Base-by-base conservation (phyloP, 2,797 vertebrate species). In the Rousettus madagascariensis region DNA sequence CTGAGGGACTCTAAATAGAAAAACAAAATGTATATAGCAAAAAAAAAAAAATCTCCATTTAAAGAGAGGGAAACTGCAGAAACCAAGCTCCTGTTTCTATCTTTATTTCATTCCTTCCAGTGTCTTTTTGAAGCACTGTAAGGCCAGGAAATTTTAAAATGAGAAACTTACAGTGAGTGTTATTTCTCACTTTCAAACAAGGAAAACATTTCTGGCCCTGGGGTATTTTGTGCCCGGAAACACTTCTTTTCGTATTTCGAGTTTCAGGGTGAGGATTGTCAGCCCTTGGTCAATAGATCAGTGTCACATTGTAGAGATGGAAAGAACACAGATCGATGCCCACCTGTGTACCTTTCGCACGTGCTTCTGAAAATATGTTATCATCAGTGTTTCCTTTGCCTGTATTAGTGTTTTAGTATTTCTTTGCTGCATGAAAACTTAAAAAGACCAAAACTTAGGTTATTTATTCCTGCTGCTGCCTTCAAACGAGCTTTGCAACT, bases 181-280 rank as follows among this genome's bases (percentile, higher is more conserved):
- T 12, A 16, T 63, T 94, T 91, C 90, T 95, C 28, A 3, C 86
- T 88, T 91, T 86, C 78, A 57, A 49, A 75, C 69, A 82, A 80
- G 85, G 78, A 83, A 90, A 92, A 16, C 41, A 33, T 61, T 72
- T 77, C 79, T 95, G 65, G 69, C 91, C 43, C 74, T 51, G 8
- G 66, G 63, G 10, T 85, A 17, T 90, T 84, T 71, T 68, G 66
- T 68, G 24, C 46, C 55, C 74, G 68, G 36, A 85, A 90, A 46
- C 75, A 11, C 20, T 57, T 43, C 30, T 49, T 38, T 61, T 66
- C 53, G 41, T 75, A 30, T 86, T 92, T 88, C 66, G 55, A 15
- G 13, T 69, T 59, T 33, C 28, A 41, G 68, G 63, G 43, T 63
- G 17, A 68, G 69, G 17, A 16, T 7, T 46, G 43, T 38, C 86